Evolutionary conservation across 2,888 invertebrate species (phyloP).

Genomic region (Galeopsomyia nigrocyanea): DNA sequence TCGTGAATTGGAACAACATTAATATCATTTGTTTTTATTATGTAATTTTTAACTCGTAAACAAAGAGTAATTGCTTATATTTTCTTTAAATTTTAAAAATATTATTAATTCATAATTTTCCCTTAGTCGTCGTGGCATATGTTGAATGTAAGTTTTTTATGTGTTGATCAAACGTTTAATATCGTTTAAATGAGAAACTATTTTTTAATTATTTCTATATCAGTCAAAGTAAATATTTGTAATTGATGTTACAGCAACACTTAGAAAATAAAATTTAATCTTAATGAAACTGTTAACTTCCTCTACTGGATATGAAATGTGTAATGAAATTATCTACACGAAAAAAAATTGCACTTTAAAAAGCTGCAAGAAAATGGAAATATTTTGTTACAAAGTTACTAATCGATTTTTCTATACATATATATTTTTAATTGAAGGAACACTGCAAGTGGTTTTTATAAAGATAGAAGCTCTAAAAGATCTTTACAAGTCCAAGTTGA

Average conservation of each 20-base stretch:
- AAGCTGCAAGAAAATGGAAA: constrained; percentile 23
- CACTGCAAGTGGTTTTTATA: constrained; percentile 38
- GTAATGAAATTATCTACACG: constrained; percentile 18
- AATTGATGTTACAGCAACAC: constrained; percentile 44
- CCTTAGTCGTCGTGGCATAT: too few relatives aligned
- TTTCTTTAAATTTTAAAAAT: too few relatives aligned
- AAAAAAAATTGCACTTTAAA: constrained; percentile 33
- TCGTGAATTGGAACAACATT: too few relatives aligned
- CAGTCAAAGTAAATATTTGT: constrained; percentile 44
- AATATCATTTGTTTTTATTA: too few relatives aligned
- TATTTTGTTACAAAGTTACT: constrained; percentile 40
- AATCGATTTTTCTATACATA: constrained; percentile 34
- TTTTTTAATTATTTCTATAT: constrained; percentile 41
- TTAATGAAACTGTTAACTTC: constrained; percentile 9
- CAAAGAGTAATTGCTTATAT: too few relatives aligned
- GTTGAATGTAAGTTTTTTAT: background rate
- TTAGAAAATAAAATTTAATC: constrained; percentile 27
- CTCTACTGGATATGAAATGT: constrained; percentile 18
- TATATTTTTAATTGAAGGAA: constrained; percentile 30
- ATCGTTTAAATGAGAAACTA: constrained; percentile 40
- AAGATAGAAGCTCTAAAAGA: constrained; percentile 23
- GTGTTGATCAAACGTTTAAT: constrained; percentile 41
- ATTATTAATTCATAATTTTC: too few relatives aligned
- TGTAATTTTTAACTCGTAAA: too few relatives aligned
- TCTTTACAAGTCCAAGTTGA: constrained; percentile 31